Evolutionary conservation across 2,888 invertebrate species (phyloP).

Genomic region (Neoitamus cyanurus): DNA sequence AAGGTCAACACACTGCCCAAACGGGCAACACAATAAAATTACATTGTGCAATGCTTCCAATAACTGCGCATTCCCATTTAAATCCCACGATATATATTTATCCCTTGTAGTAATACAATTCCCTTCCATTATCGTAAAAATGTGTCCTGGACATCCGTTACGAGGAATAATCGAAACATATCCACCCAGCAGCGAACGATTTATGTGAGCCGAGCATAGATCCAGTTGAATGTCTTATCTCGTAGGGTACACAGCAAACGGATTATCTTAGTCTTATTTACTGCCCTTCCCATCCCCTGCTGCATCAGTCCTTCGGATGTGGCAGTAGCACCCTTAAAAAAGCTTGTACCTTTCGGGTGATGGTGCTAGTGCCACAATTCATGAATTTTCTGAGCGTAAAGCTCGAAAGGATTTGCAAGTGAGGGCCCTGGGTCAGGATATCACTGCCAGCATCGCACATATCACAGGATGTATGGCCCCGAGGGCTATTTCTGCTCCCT

Average conservation of each 20-base stretch:
- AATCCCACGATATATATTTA: constrained; percentile 23
- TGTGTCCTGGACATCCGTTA: constrained; percentile 36
- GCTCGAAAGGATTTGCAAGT: constrained; percentile 16
- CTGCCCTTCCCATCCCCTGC: not conserved
- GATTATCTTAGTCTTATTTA: constrained; percentile 32
- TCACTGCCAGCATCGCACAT: not conserved
- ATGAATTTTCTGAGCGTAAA: constrained; percentile 16
- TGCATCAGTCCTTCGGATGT: not conserved
- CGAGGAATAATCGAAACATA: constrained; percentile 27
- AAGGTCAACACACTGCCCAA: not conserved
- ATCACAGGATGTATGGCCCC: not conserved
- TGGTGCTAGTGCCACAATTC: constrained; percentile 3
- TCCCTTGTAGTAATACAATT: constrained; percentile 19
- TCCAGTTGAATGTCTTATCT: constrained; percentile 38
- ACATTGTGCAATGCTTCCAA: constrained; percentile 11
- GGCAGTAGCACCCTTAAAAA: not conserved
- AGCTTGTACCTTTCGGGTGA: not conserved
- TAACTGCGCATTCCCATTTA: constrained; percentile 9
- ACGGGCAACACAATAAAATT: not conserved
- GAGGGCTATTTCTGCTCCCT: not conserved
- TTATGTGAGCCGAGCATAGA: constrained; percentile 11
- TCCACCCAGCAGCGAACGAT: constrained; percentile 14
- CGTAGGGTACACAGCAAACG: constrained; percentile 1
- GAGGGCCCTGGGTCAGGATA: constrained; percentile 8
- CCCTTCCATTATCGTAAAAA: constrained; percentile 23